Percentiles rank a stretch among this genome's conserved stretches.
phyloP scores from a whole-genome alignment of 2,113 vertebrate species.

The Dromaius novaehollandiae region DNA sequence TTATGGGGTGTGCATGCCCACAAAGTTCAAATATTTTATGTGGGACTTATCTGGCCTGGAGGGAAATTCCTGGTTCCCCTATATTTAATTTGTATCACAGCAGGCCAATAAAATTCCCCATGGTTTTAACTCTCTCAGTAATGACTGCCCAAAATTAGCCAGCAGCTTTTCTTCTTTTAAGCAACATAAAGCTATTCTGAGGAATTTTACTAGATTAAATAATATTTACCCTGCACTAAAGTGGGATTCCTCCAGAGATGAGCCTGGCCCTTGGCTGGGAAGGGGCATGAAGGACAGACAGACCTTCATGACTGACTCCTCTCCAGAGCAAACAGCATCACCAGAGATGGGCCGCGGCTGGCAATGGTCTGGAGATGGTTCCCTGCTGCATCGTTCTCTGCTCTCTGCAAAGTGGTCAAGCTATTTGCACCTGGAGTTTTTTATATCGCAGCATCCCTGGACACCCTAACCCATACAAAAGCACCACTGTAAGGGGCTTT shows the following conservation, averaged over 20 bases:
- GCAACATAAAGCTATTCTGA: not conserved
- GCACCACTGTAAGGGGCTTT: not conserved
- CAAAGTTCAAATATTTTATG: conserved; percentile 59
- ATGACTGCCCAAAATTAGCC: conserved; percentile 23
- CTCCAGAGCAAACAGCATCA: not conserved
- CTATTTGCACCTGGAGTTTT: fast-evolving
- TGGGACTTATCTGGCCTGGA: conserved; percentile 52
- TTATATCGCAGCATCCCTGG: not conserved
- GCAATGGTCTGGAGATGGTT: fast-evolving
- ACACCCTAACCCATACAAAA: not conserved
- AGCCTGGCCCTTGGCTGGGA: not conserved
- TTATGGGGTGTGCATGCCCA: conserved; percentile 38
- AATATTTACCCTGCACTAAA: not conserved
- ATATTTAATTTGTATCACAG: conserved; percentile 60
- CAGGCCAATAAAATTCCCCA: conserved; percentile 32
- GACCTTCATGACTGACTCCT: not conserved
- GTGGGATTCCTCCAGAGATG: not conserved
- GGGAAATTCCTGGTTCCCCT: conserved; percentile 64
- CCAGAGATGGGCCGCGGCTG: not conserved
- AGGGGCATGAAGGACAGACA: not conserved
- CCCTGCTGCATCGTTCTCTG: not conserved
- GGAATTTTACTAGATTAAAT: conserved; percentile 12
- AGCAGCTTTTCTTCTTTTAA: not conserved
- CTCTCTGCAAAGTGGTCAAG: not conserved
- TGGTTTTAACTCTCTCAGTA: conserved; percentile 46